phyloP scores from a whole-genome alignment of 2,113 vertebrate genomes.

The Daphoenositta chrysoptera region DNA sequence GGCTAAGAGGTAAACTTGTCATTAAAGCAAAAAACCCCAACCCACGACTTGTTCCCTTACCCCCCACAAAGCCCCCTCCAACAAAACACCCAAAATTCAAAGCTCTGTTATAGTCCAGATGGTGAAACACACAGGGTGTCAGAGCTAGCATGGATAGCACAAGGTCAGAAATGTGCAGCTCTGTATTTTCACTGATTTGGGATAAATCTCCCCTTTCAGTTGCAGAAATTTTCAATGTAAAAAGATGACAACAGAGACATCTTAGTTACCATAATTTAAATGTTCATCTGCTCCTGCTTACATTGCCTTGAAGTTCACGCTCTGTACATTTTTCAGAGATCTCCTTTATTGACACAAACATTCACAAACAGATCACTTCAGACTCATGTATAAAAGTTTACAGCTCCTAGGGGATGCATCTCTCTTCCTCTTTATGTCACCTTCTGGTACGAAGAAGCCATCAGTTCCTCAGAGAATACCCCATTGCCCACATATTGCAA shows the following conservation, averaged over 20 bases:
- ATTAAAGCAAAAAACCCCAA: background rate
- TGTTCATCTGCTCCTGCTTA: background rate
- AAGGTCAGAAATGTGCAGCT: background rate
- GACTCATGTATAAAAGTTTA: background rate
- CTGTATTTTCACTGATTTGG: background rate
- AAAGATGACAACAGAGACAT: background rate
- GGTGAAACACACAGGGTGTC: background rate
- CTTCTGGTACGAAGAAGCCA: background rate
- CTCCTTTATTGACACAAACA: background rate
- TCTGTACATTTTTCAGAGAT: background rate
- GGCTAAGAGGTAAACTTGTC: background rate
- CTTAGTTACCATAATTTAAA: background rate
- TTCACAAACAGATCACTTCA: background rate
- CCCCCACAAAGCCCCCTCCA: rapidly evolving
- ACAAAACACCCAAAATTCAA: background rate
- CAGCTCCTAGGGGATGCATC: background rate
- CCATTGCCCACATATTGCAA: background rate
- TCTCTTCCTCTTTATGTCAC: background rate
- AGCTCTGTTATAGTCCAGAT: background rate
- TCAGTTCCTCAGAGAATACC: background rate
- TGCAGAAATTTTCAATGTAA: background rate
- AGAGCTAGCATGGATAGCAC: background rate
- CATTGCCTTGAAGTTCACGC: background rate
- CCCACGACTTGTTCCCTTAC: rapidly evolving
- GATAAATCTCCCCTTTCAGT: background rate